Evolutionary conservation across 2,113 vertebrate genomes (phyloP).

Genomic region (Percopsis transmontana): DNA sequence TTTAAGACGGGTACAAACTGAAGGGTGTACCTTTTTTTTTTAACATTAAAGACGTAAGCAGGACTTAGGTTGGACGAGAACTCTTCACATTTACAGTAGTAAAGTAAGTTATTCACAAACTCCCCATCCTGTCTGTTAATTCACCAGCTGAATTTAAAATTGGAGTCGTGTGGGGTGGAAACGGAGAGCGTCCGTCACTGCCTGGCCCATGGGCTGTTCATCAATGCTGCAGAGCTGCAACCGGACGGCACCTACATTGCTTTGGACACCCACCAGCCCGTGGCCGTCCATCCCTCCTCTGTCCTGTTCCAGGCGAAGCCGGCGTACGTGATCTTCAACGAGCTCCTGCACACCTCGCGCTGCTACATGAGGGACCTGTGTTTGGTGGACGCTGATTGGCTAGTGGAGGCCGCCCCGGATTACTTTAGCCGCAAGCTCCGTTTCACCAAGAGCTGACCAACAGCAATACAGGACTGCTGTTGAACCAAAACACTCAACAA

Average conservation of each 20-base stretch:
- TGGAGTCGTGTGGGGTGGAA: slow-evolving; percentile 84
- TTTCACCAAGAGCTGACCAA: slow-evolving; percentile 66
- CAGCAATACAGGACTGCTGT: slow-evolving; percentile 3
- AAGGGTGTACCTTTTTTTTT: too few relatives aligned
- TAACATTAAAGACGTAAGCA: too few relatives aligned
- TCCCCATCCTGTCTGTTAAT: background rate
- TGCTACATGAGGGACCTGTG: slow-evolving; percentile 97
- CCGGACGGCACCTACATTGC: slow-evolving; percentile 87
- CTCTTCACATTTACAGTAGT: too few relatives aligned
- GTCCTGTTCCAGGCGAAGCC: slow-evolving; percentile 93
- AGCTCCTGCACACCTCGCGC: slow-evolving; percentile 88
- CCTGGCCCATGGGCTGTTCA: slow-evolving; percentile 91
- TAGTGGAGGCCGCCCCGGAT: slow-evolving; percentile 87
- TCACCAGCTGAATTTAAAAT: slow-evolving; percentile 84
- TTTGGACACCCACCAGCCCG: slow-evolving; percentile 84
- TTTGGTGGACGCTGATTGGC: slow-evolving; percentile 89
- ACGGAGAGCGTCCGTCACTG: slow-evolving; percentile 83
- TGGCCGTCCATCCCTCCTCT: slow-evolving; percentile 93
- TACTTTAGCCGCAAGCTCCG: slow-evolving; percentile 88
- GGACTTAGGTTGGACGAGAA: too few relatives aligned
- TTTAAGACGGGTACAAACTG: too few relatives aligned
- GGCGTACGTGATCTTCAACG: slow-evolving; percentile 87
- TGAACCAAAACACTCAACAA: background rate
- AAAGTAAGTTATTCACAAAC: too few relatives aligned
- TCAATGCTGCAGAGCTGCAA: slow-evolving; percentile 89